Evolutionary conservation across 2,113 vertebrate species (phyloP).

Genomic region (Eretmochelys imbricata): DNA sequence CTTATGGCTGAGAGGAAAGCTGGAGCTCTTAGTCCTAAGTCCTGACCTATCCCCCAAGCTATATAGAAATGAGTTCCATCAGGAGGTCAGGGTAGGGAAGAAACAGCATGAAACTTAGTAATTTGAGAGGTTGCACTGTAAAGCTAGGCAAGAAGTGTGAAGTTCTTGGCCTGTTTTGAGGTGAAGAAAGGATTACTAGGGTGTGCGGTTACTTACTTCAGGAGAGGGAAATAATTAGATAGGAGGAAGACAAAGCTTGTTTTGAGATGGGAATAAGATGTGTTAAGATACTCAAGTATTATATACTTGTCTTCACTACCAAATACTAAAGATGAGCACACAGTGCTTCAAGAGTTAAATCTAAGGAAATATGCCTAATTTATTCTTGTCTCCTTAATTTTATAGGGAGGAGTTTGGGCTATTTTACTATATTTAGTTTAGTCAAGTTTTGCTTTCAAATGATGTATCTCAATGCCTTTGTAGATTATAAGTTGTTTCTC

Average conservation of each 20-base stretch:
- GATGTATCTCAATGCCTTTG: not conserved
- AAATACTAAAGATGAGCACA: not conserved
- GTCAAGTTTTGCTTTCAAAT: slow-evolving; percentile 13
- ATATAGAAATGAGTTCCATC: not conserved
- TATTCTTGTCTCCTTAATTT: not conserved
- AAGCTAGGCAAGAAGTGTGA: not conserved
- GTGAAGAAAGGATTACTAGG: not conserved
- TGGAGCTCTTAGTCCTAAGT: slow-evolving; percentile 7
- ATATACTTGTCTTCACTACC: not conserved
- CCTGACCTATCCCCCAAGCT: not conserved
- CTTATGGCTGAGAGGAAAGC: not conserved
- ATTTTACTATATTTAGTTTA: not conserved
- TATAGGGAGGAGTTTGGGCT: not conserved
- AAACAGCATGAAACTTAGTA: not conserved
- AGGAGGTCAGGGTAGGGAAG: not conserved
- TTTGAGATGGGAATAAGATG: not conserved
- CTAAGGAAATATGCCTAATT: not conserved
- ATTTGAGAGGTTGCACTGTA: not conserved
- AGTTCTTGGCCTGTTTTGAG: not conserved
- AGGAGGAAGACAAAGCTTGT: not conserved
- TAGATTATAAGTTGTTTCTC: slow-evolving; percentile 39
- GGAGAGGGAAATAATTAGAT: not conserved
- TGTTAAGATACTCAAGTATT: not conserved
- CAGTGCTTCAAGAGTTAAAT: rapidly evolving
- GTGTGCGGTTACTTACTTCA: not conserved